These are phyloP conservation scores for Polymixis lichenea DNA, from an alignment of 2,888 invertebrate genomes.

Conservation along the genomic window DNA sequence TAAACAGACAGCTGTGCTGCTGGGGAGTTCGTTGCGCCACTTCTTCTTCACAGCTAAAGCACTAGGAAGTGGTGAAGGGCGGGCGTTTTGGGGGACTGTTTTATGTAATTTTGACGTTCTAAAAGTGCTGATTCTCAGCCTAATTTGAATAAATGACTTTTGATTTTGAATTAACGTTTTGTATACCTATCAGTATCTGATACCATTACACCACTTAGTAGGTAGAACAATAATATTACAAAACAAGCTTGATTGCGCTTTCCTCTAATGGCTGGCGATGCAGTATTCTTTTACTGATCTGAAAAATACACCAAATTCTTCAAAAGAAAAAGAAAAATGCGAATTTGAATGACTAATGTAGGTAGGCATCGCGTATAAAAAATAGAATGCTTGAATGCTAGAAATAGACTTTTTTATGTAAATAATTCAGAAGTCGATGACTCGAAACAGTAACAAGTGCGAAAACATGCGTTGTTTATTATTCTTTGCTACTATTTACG, in stretches of 20 bases:
- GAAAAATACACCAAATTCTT: neutral
- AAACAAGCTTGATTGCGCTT: neutral
- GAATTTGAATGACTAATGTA: neutral
- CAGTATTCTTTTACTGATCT: neutral
- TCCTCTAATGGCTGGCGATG: neutral
- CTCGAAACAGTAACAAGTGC: conserved; percentile 38
- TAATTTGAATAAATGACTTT: too few relatives aligned
- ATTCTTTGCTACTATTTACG: conserved; percentile 19
- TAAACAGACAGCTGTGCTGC: too few relatives aligned
- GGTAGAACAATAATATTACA: neutral
- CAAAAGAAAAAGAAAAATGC: neutral
- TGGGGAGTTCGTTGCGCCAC: too few relatives aligned
- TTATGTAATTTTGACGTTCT: too few relatives aligned
- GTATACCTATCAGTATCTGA: neutral
- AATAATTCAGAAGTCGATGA: conserved; percentile 36
- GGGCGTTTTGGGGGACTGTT: too few relatives aligned
- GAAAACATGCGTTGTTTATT: conserved; percentile 36
- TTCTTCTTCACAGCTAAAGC: too few relatives aligned
- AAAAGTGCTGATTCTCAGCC: too few relatives aligned
- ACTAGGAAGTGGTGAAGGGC: too few relatives aligned
- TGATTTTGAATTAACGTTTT: too few relatives aligned
- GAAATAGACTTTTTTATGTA: conserved; percentile 29
- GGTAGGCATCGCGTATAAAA: neutral
- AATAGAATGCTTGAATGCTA: neutral
- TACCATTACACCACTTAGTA: neutral